A percentile compares a stretch with the other conserved stretches of the same genome.
Evolutionary conservation across 1,140 invertebrate genomes (phyloP).

Genomic region (Microplitis demolitor): DNA sequence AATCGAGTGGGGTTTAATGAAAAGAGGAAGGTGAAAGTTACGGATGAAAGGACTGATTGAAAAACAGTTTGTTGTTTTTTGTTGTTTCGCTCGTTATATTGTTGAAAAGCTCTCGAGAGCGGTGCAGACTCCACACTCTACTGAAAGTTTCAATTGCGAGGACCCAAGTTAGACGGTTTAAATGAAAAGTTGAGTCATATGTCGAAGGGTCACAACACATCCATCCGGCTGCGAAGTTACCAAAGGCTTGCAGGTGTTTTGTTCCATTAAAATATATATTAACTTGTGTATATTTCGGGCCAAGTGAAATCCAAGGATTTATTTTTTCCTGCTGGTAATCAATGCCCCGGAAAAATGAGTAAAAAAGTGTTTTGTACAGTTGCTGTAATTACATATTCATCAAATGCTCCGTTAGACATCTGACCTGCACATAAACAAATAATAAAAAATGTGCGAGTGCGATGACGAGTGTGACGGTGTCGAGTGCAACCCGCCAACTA

Average conservation of each 20-base stretch:
- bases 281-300: too few relatives aligned
- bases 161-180: not conserved
- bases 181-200: not conserved
- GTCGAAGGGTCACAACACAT: not conserved
- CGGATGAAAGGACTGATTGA: not conserved
- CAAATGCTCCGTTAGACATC: too few relatives aligned
- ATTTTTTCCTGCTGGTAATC: not conserved
- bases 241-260: too few relatives aligned
- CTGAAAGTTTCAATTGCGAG: not conserved
- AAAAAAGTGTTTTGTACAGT: not conserved
- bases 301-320: too few relatives aligned
- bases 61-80: not conserved
- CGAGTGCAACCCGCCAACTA: not conserved
- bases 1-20: too few relatives aligned
- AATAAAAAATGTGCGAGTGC: conserved; percentile 53
- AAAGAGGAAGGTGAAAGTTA: not conserved
- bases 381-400: too few relatives aligned
- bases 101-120: not conserved
- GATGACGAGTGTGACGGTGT: conserved; percentile 42
- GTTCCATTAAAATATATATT: too few relatives aligned
- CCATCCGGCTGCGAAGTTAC: too few relatives aligned
- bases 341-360: not conserved
- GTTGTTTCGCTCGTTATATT: not conserved
- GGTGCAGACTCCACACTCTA: not conserved
- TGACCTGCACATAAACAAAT: too few relatives aligned